Evolutionary conservation across 2,113 vertebrate genomes (phyloP), one percentile per base, ranked within the genome.

Genomic region (Noctilio leporinus): DNA sequence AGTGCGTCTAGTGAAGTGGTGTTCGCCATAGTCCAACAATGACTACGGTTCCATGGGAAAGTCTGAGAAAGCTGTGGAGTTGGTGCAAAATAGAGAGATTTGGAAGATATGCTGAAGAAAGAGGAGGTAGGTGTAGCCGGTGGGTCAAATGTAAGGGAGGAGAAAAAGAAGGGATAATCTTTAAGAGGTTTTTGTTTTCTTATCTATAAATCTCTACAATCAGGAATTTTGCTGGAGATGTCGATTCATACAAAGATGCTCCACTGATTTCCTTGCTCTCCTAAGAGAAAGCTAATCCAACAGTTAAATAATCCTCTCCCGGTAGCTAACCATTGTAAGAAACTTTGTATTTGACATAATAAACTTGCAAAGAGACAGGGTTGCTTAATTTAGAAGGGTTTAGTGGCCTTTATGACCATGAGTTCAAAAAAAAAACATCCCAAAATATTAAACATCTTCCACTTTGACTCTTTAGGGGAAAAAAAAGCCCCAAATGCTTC

Each of bases 271-370:
- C 43, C 35, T 94, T 3, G 51, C 86, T 45, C 10, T 92, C 43
- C 24, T 51, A 4, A 12, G 80, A 82, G 78, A 94, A 96, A 91
- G 16, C 12, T 88, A 65, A 96, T 96, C 73, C 19, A 77, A 59
- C 53, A 89, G 72, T 91, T 97, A 77, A 96, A 92, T 86, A 89
- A 94, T 73, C 90, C 43, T 45, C 55, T 89, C 55, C 20, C 62
- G 91, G 77, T 89, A 86, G 47, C 77, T 95, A 95, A 97, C 93
- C 65, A 45, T 96, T 95, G 92, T 94, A 97, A 93, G 80, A 94
- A 69, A 93, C 94, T 96, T 96, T 16, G 40, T 73, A 77, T 77
- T 96, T 94, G 80, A 83, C 35, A 91, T 43, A 89, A 87, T 89
- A 90, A 65, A 47, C 51, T 96, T 95, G 93, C 67, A 82, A 93